Evolutionary conservation across 2,113 vertebrate genomes (phyloP).

Genomic region (Crypturellus undulatus): DNA sequence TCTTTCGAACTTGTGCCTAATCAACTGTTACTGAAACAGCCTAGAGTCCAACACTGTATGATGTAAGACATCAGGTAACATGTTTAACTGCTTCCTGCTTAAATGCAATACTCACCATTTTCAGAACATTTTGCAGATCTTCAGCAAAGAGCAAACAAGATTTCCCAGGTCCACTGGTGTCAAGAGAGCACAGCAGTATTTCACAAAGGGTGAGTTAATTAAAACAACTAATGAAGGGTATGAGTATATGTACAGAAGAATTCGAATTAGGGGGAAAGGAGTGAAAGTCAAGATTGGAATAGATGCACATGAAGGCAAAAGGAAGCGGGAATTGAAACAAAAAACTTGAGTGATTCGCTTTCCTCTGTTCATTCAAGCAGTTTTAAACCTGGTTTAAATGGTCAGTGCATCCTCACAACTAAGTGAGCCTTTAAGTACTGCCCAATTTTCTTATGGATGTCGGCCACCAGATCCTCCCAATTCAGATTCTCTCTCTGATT

Average conservation of each 20-base stretch:
- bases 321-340: background rate
- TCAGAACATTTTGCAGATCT: background rate
- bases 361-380: background rate
- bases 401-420: background rate
- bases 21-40: background rate
- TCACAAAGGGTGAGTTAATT: background rate
- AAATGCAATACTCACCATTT: background rate
- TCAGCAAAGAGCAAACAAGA: background rate
- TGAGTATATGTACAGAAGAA: background rate
- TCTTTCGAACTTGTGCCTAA: slow-evolving; percentile 16
- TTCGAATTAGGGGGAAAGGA: background rate
- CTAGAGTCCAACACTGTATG: background rate
- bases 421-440: background rate
- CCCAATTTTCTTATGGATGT: no score
- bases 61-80: background rate
- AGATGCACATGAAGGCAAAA: background rate
- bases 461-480: background rate
- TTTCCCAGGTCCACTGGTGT: background rate
- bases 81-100: slow-evolving; percentile 32
- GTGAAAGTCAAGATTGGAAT: background rate
- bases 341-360: background rate
- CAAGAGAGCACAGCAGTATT: background rate
- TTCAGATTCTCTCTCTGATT: background rate
- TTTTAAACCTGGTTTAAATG: background rate
- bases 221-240: background rate